phyloP scores from a whole-genome alignment of 2,888 invertebrate species.

The Caenorhabditis sp. region DNA sequence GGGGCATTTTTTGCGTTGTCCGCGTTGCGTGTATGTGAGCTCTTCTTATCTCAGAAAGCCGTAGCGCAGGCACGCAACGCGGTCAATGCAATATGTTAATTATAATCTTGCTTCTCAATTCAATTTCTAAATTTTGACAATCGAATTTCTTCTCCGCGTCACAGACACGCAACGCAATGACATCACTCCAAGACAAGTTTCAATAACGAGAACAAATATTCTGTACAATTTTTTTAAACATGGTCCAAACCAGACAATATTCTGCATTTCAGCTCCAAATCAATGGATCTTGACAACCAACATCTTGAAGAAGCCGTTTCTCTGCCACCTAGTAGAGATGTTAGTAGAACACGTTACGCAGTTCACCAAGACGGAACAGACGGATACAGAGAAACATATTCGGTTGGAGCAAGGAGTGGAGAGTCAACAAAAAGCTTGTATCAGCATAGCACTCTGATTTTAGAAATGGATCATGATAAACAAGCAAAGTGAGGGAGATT shows the following conservation, averaged over 20 bases:
- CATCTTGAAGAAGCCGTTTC: constrained; percentile 66
- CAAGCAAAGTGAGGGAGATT: constrained; percentile 48
- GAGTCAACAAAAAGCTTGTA: constrained; percentile 61
- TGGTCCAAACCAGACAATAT: background rate
- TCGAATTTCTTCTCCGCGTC: too few species aligned
- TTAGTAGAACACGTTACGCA: constrained; percentile 55
- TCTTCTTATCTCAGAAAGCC: too few species aligned
- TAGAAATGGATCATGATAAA: constrained; percentile 58
- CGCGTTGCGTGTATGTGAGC: too few species aligned
- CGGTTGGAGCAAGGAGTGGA: constrained; percentile 57
- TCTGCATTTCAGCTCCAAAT: constrained; percentile 52
- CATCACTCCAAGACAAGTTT: too few species aligned
- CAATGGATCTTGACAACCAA: constrained; percentile 55
- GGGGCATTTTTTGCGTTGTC: too few species aligned
- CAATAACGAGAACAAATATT: too few species aligned
- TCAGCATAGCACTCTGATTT: constrained; percentile 61
- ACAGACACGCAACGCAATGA: too few species aligned
- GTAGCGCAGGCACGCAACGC: too few species aligned
- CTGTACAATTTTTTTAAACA: background rate
- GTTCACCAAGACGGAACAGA: constrained; percentile 7
- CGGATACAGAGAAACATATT: constrained; percentile 52
- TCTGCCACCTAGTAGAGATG: constrained; percentile 67
- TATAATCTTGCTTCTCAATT: too few species aligned
- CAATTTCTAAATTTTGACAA: too few species aligned
- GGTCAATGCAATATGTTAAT: too few species aligned